These are phyloP conservation scores for Phengaris arion DNA, from an alignment of 2,888 invertebrate species.

Conservation along the genomic window DNA sequence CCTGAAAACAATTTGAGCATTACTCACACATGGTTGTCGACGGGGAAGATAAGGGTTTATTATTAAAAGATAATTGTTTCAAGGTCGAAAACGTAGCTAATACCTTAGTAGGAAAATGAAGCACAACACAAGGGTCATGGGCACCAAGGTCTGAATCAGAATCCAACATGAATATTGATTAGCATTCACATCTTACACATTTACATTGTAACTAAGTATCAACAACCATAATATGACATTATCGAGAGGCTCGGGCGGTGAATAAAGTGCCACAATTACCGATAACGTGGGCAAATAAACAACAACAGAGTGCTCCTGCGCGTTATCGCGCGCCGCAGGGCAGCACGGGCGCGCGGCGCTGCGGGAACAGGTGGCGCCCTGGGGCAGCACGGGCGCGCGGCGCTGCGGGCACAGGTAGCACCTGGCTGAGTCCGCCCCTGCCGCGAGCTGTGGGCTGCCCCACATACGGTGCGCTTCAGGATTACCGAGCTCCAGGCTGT, in stretches of 20 bases:
- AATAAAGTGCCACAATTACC: background rate
- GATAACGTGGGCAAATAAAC: slow-evolving; percentile 16
- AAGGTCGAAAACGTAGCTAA: too few species aligned
- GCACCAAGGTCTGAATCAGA: too few species aligned
- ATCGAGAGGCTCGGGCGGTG: background rate
- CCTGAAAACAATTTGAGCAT: background rate
- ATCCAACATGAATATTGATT: too few species aligned
- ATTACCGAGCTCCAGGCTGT: too few species aligned
- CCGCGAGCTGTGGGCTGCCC: background rate
- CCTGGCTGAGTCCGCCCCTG: slow-evolving; percentile 1
- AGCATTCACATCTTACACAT: background rate
- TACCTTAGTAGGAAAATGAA: background rate
- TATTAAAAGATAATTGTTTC: too few species aligned
- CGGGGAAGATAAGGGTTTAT: background rate
- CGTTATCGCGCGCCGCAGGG: background rate
- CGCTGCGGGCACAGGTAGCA: background rate
- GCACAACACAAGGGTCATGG: background rate
- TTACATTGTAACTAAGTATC: background rate
- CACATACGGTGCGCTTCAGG: too few species aligned
- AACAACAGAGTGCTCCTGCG: background rate
- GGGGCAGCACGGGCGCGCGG: too few species aligned
- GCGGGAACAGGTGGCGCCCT: slow-evolving; percentile 7
- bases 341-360: background rate
- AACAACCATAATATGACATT: background rate
- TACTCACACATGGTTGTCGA: background rate